These are phyloP conservation scores for Gallirallus australis DNA, from an alignment of 2,797 vertebrate genomes.

Conservation along the genomic window DNA sequence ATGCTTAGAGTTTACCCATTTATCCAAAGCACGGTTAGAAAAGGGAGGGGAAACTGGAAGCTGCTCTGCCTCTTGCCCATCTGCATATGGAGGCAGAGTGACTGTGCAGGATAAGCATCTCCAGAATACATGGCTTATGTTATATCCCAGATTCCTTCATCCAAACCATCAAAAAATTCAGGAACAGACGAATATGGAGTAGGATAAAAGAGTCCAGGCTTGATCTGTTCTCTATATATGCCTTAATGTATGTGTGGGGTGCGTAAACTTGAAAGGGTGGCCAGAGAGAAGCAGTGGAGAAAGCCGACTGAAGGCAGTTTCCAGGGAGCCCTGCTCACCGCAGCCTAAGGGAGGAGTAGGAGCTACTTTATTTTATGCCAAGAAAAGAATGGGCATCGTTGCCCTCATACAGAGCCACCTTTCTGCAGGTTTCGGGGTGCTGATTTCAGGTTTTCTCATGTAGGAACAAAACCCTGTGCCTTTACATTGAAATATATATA, in stretches of 20 bases:
- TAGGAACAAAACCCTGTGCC: neutral
- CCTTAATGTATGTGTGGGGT: rapidly evolving
- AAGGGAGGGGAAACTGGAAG: neutral
- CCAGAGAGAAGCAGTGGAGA: neutral
- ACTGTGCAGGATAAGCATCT: neutral
- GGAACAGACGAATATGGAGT: neutral
- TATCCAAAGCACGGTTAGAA: neutral
- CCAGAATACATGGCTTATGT: neutral
- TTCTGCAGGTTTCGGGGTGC: neutral
- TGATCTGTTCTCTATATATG: neutral
- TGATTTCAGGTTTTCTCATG: neutral
- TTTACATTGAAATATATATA: neutral
- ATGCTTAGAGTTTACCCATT: neutral
- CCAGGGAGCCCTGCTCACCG: neutral
- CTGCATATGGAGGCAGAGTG: neutral
- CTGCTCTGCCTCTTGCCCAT: neutral
- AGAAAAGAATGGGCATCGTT: neutral
- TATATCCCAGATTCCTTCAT: neutral
- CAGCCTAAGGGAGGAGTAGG: neutral
- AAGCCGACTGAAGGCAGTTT: neutral
- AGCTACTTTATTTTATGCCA: neutral
- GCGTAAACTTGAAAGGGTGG: neutral
- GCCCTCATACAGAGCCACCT: neutral
- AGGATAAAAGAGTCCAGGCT: neutral
- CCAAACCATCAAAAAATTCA: neutral